Base-by-base conservation (phyloP, 2,113 vertebrate genomes). In the Corythoichthys intestinalis region DNA sequence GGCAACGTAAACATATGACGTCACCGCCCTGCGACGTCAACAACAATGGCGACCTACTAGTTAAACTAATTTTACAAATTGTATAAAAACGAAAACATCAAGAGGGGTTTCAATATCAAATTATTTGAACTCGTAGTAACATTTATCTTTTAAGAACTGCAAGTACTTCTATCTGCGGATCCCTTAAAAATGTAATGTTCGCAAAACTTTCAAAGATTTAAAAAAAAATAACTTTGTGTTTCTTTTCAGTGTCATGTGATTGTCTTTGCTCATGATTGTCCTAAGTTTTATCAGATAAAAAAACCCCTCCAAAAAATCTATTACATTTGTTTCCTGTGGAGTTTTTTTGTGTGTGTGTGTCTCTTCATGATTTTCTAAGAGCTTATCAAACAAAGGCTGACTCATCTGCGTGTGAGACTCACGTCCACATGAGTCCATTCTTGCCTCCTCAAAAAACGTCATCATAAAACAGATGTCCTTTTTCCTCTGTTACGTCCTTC, bases 211-310 rank as follows among this genome's bases (percentile, higher is more conserved):
- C 17, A 53, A 17, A 20, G 7, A 8, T 53, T n/a, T 53, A 8
- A 7, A n/a, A 44, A n/a, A 20, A 53, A 53, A n/a, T 53, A 6
- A 15, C 15, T 53, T 53, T 53, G 17, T n/a, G 4, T 17, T 59
- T 38, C 37, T 20, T 41, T 2, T 35, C 13, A 8, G 11, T 57
- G 54, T 66, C 58, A 56, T 38, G 48, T 74, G 80, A 90, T 87
- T 88, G 86, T 90, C 84, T 73, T 75, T 37, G 78, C 69, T 77
- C 80, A 81, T 64, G 85, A 87, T 90, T 87, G 84, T 90, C 85
- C 75, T 72, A 44, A 4, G 15, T 62, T 62, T 62, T 8, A 62
- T 20, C 15, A 2, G 6, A 28, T 4, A 44, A 46, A n/a, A 9
- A 17, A 59, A 39, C 20, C 17, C 49, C 15, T 1, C 17, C 5